A percentile compares a stretch with the other conserved stretches of the same genome.
Evolutionary conservation across 2,113 vertebrate species (phyloP).

Genomic region (Grammomys dolichurus): DNA sequence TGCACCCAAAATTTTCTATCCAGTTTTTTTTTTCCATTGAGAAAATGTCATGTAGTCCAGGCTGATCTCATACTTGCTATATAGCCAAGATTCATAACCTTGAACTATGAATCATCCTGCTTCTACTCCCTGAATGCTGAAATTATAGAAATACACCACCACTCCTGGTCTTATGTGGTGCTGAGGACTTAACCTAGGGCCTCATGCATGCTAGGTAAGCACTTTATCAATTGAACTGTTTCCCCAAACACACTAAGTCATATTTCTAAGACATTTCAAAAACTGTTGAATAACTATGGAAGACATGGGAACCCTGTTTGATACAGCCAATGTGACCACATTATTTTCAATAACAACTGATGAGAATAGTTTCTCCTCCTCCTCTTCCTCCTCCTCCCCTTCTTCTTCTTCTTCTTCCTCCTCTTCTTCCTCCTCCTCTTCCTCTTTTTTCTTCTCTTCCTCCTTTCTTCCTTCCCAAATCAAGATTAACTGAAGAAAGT

Average conservation of each 20-base stretch:
- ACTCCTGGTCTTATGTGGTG: neutral
- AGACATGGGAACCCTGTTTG: neutral
- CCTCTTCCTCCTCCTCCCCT: neutral
- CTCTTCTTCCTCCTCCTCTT: neutral
- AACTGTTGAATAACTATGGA: conserved; percentile 37
- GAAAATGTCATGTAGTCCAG: neutral
- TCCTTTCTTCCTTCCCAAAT: neutral
- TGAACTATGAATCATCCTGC: neutral
- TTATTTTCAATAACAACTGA: conserved; percentile 48
- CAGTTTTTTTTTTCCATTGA: neutral
- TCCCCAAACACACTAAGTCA: neutral
- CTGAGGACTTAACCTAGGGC: neutral
- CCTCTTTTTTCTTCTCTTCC: too few relatives aligned
- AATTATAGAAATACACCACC: neutral
- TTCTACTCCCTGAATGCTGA: neutral
- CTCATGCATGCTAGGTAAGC: neutral
- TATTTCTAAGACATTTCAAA: conserved; percentile 25
- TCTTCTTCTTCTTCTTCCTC: neutral
- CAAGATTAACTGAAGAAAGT: conserved; percentile 44
- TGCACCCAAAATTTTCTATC: neutral
- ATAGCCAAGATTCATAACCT: neutral
- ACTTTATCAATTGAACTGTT: neutral
- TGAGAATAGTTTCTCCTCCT: neutral
- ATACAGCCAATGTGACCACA: neutral
- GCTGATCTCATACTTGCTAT: neutral